These are phyloP conservation scores for Mesochorus sp. DNA, from an alignment of 2,888 invertebrate genomes.

Conservation along the genomic window DNA sequence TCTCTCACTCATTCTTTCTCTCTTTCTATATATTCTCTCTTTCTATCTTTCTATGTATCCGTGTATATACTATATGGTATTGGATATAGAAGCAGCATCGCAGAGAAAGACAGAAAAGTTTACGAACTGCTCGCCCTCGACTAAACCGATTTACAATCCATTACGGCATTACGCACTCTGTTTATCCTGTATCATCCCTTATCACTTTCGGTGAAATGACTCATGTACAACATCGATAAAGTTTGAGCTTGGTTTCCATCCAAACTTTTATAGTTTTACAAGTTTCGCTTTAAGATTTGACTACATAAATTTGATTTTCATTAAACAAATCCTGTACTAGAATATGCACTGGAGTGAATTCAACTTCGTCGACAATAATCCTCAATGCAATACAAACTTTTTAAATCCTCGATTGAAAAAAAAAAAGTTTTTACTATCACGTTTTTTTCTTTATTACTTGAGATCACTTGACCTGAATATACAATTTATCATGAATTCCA, in stretches of 20 bases:
- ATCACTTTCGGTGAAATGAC: neutral
- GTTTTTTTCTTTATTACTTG: too few relatives aligned
- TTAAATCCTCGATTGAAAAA: too few relatives aligned
- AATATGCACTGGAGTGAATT: too few relatives aligned
- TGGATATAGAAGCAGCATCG: neutral
- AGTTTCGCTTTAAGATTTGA: neutral
- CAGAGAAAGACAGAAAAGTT: neutral
- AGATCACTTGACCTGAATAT: too few relatives aligned
- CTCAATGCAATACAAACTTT: too few relatives aligned
- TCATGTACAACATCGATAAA: neutral
- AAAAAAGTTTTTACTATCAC: too few relatives aligned
- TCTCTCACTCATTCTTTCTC: too few relatives aligned
- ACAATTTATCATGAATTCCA: too few relatives aligned
- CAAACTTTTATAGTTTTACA: neutral
- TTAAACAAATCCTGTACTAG: neutral
- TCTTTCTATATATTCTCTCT: too few relatives aligned
- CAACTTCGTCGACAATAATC: too few relatives aligned
- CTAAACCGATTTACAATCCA: slow-evolving; percentile 24
- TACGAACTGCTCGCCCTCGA: slow-evolving; percentile 17
- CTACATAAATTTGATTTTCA: neutral
- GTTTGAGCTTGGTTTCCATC: too few relatives aligned
- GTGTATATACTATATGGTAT: neutral
- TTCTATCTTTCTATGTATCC: neutral
- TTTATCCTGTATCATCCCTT: neutral
- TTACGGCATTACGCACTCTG: neutral